A percentile compares a stretch with the other conserved stretches of the same genome.
Evolutionary conservation across 2,888 invertebrate genomes (phyloP).

Genomic region (Cataglyphis livida): DNA sequence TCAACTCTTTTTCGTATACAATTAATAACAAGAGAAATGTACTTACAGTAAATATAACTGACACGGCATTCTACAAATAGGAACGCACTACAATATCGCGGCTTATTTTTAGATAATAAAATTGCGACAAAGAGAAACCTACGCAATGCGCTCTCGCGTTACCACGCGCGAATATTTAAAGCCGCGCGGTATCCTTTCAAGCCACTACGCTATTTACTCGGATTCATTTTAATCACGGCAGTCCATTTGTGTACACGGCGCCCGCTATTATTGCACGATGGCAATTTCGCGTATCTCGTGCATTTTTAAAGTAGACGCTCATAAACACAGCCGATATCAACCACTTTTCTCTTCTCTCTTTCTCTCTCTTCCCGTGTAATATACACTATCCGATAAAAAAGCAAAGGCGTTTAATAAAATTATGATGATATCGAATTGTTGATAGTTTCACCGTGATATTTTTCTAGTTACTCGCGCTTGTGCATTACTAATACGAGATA

Average conservation of each 20-base stretch:
- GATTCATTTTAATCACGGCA: conserved; percentile 64
- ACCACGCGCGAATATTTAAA: conserved; percentile 56
- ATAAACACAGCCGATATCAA: conserved; percentile 9
- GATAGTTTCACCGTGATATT: background rate
- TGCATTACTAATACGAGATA: background rate
- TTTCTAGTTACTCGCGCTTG: background rate
- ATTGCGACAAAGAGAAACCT: conserved; percentile 6
- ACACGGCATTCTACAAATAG: background rate
- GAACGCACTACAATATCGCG: background rate
- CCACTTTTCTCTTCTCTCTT: background rate
- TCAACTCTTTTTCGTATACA: background rate
- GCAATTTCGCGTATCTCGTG: conserved; percentile 60
- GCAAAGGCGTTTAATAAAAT: conserved; percentile 1
- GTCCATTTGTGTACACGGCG: conserved; percentile 59
- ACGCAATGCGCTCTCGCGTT: background rate
- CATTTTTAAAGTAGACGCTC: conserved; percentile 61
- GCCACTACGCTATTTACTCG: conserved; percentile 48
- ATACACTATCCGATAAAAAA: conserved; percentile 18
- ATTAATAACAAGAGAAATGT: background rate
- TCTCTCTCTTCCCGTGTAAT: background rate
- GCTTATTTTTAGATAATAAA: conserved; percentile 42
- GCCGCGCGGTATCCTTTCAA: conserved; percentile 38
- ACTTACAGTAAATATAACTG: background rate
- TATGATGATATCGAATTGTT: background rate
- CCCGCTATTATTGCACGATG: conserved; percentile 60